phyloP scores from a whole-genome alignment of 1,140 invertebrate species.

The Ceratosolen solmsi region DNA sequence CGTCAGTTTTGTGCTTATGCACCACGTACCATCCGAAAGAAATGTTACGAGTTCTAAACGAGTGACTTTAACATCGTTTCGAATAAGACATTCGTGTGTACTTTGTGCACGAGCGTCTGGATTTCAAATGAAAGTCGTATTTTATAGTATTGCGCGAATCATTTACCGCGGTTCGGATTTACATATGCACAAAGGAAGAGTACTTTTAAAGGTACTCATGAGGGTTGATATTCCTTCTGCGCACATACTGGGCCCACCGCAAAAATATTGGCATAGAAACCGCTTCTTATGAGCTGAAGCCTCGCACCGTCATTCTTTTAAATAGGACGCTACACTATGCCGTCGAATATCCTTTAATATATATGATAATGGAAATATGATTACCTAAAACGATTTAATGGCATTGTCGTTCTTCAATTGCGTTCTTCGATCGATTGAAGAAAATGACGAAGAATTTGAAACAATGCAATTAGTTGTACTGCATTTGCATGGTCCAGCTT shows the following conservation, averaged over 20 bases:
- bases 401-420: neutral
- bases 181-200: neutral
- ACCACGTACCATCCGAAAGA: neutral
- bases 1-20: neutral
- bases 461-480: neutral
- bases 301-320: neutral
- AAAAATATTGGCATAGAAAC: neutral
- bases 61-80: conserved; percentile 14
- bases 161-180: conserved; percentile 16
- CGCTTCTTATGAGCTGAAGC: neutral
- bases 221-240: neutral
- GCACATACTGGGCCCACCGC: neutral
- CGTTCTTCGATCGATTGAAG: neutral
- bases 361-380: neutral
- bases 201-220: neutral
- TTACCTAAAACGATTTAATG: neutral
- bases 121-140: neutral
- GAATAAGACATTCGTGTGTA: conserved; percentile 29
- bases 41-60: conserved; percentile 27
- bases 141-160: neutral
- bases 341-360: neutral
- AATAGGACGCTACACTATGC: neutral
- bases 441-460: neutral
- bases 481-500: neutral
- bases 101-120: neutral